Evolutionary conservation across 2,888 invertebrate species (phyloP), one percentile per base, ranked within the genome.

Genomic region (Cryptocheilus praepositus): DNA sequence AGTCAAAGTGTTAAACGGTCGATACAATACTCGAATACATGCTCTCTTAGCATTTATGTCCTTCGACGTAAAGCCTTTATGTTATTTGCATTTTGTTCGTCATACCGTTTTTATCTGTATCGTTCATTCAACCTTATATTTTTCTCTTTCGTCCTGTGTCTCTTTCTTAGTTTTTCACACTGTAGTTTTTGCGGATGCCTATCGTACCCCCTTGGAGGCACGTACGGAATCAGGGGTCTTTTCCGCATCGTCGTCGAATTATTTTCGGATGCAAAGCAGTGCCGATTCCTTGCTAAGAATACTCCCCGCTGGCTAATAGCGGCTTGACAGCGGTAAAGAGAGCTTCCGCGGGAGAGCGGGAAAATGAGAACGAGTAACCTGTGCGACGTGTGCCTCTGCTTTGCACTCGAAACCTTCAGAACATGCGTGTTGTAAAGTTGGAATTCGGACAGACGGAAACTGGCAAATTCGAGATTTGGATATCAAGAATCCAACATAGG

Each of bases 271-370:
- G 55, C 58, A 54, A 61, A 49, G 52, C 46, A 44, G 18, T 28
- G 51, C 44, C 49, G 16, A 43, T 5, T n/a, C 52, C 58, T 61
- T 57, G 71, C 73, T 71, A 76, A 71, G 69, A 76, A 73, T 73
- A 75, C 69, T 57, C 67, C 13, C 19, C 44, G 28, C 62, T 21
- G 46, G 60, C 63, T 74, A 75, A 74, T 73, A 73, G 73, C 22
- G 55, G 61, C 43, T 71, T 76, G 76, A 74, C 73, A 71, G 61
- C 2, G 36, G 1, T 7, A 36, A 11, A 11, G 4, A 36, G 36
- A 36, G 36, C 7, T 7, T 36, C 13, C 7, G 36, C 11, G 36
- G 13, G 36, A 11, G 28, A 19, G 4, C 7, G 36, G 62, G 62
- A 67, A 63, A 69, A 71, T 46, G 64, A 60, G 71, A 74, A 60